A percentile compares a stretch with the other conserved stretches of the same genome.
Conservation (phyloP, 2,113 vertebrate genomes). For the Prochilodus magdalenae region DNA sequence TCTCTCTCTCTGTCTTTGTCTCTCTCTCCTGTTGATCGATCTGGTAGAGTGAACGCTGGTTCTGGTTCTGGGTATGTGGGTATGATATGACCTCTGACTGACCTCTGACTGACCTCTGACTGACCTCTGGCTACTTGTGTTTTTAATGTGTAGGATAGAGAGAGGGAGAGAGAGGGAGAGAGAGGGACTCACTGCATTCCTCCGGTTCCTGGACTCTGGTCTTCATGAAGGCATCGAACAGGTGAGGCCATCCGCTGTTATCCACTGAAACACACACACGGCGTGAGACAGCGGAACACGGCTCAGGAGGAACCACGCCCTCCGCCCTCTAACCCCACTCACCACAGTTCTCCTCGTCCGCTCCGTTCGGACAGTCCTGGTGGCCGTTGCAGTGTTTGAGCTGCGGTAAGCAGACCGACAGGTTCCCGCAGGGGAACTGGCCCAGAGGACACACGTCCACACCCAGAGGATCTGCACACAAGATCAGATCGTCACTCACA, state of each 20-base stretch:
- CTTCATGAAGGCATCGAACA: constrained; percentile 64
- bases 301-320: too few species aligned
- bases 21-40: too few species aligned
- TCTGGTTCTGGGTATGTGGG: too few species aligned
- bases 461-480: constrained; percentile 27
- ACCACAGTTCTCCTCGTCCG: constrained; percentile 78
- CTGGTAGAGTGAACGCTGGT: too few species aligned
- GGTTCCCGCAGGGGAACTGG: constrained; percentile 75
- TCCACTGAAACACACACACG: constrained; percentile 60
- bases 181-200: constrained; percentile 67
- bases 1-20: too few species aligned
- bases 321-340: constrained; percentile 16
- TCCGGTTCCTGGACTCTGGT: constrained; percentile 54
- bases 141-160: too few species aligned
- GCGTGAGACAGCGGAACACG: too few species aligned
- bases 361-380: constrained; percentile 71
- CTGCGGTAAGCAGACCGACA: constrained; percentile 74
- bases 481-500: background rate
- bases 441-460: constrained; percentile 69
- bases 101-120: too few species aligned
- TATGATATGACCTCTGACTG: too few species aligned
- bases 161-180: background rate
- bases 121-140: too few species aligned
- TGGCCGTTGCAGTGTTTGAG: constrained; percentile 72
- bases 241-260: constrained; percentile 72